Percentiles rank a stretch among this genome's conserved stretches.
Evolutionary conservation across 2,113 vertebrate genomes (phyloP).

Genomic region (Microcebus ravelobensis): DNA sequence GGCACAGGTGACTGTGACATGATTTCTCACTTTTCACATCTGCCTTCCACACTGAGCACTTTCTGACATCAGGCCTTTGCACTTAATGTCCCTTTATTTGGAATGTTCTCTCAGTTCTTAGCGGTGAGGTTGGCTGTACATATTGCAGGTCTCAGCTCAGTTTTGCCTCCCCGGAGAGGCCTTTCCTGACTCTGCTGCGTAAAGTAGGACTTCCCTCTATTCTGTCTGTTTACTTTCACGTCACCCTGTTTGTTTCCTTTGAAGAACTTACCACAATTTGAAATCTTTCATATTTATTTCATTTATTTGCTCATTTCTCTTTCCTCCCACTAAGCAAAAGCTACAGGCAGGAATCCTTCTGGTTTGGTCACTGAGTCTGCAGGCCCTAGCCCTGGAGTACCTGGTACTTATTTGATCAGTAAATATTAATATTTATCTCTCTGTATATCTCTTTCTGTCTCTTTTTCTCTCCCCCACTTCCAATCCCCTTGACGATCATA

Average conservation of each 20-base stretch:
- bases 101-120: neutral
- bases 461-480: neutral
- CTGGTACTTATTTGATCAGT: neutral
- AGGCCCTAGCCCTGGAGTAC: neutral
- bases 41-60: neutral
- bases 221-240: neutral
- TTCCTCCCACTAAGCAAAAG: neutral
- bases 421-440: neutral
- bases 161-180: neutral
- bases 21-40: neutral
- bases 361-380: neutral
- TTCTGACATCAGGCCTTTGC: neutral
- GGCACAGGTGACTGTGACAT: neutral
- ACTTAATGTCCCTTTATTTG: neutral
- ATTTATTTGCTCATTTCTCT: neutral
- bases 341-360: neutral
- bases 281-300: neutral
- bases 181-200: neutral
- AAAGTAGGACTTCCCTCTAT: rapidly evolving
- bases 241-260: neutral
- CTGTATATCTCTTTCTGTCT: neutral
- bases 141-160: neutral
- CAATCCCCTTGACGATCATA: neutral
- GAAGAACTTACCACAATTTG: neutral
- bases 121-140: rapidly evolving